These are phyloP conservation scores for Hirtodrosophila trivittata DNA, from an alignment of 2,888 invertebrate species.

Conservation along the genomic window DNA sequence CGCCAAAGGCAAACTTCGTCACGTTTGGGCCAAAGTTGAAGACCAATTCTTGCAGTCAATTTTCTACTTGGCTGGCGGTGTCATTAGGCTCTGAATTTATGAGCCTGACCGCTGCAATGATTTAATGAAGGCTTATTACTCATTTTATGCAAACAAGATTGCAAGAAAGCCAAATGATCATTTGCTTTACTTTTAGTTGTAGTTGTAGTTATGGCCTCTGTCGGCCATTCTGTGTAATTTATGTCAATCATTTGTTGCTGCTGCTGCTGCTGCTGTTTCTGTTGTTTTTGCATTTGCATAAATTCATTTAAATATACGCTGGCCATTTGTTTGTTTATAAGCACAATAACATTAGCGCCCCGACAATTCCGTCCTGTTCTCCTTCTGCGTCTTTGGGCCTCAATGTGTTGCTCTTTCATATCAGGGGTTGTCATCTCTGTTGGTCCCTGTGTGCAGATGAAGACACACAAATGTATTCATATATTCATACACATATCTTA, in stretches of 20 bases:
- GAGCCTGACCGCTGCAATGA: constrained; percentile 25
- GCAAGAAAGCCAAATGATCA: constrained; percentile 32
- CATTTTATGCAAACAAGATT: constrained; percentile 34
- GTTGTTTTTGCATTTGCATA: constrained; percentile 41
- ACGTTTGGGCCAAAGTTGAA: constrained; percentile 23
- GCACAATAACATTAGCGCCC: constrained; percentile 27
- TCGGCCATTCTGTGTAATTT: constrained; percentile 61
- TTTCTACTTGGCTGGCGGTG: constrained; percentile 60
- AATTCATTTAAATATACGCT: constrained; percentile 53
- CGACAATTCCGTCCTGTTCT: background rate
- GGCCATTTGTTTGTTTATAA: constrained; percentile 45
- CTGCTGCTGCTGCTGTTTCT: constrained; percentile 20
- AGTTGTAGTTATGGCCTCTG: constrained; percentile 13
- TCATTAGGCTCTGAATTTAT: constrained; percentile 48
- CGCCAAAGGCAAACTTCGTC: constrained; percentile 5
- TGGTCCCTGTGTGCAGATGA: constrained; percentile 1
- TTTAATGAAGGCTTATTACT: constrained; percentile 33
- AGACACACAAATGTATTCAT: too few relatives aligned
- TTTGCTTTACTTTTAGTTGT: constrained; percentile 12
- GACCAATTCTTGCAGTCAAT: constrained; percentile 47
- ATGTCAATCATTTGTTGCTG: constrained; percentile 69
- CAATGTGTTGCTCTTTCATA: constrained; percentile 1
- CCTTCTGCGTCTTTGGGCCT: background rate
- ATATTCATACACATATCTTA: background rate
- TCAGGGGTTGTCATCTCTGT: constrained; percentile 10